These are phyloP conservation scores for Alligator mississippiensis DNA, from an alignment of 2,113 vertebrate species.

Conservation along the genomic window DNA sequence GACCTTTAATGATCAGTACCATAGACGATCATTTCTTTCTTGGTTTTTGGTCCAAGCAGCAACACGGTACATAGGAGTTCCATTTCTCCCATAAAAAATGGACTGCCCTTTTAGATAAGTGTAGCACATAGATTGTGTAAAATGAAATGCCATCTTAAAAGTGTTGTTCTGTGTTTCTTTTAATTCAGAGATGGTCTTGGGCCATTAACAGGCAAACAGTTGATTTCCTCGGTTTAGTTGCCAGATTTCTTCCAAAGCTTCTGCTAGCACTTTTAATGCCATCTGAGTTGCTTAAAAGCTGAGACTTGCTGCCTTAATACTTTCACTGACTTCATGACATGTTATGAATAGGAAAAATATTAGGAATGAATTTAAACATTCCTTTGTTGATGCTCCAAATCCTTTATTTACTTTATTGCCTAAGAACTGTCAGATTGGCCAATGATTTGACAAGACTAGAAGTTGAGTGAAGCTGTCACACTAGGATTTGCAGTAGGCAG, in stretches of 20 bases:
- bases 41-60: not conserved
- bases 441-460: constrained; percentile 56
- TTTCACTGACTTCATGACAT: constrained; percentile 69
- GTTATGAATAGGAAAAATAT: constrained; percentile 77
- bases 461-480: constrained; percentile 82
- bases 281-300: constrained; percentile 57
- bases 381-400: constrained; percentile 73
- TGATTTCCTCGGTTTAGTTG: not conserved
- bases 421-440: constrained; percentile 73
- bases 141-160: not conserved
- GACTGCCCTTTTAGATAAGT: not conserved
- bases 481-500: constrained; percentile 76
- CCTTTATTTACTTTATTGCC: constrained; percentile 82
- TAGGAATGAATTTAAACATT: constrained; percentile 79
- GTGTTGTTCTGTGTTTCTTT: not conserved
- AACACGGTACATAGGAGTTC: not conserved
- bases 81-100: not conserved
- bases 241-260: not conserved
- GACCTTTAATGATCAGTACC: not conserved
- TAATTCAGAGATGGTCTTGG: not conserved
- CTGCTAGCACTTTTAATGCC: not conserved
- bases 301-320: constrained; percentile 52
- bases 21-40: not conserved
- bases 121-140: not conserved
- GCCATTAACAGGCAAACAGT: not conserved